phyloP scores from a whole-genome alignment of 2,113 vertebrate species.

The Bubalus kerabau region DNA sequence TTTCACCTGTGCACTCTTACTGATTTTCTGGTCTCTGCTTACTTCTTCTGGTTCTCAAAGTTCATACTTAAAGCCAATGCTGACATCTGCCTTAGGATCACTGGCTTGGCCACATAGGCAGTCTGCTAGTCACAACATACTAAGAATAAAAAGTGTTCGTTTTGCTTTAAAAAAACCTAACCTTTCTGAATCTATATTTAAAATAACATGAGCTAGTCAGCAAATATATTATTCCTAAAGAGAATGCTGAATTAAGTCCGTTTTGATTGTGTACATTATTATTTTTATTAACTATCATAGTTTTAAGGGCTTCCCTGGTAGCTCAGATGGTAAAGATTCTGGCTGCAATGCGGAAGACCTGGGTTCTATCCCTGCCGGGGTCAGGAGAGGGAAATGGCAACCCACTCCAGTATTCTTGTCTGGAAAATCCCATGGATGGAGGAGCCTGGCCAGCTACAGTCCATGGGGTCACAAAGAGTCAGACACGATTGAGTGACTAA shows the following conservation, averaged over 20 bases:
- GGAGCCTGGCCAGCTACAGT: neutral
- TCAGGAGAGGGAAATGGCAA: neutral
- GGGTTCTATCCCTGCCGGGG: neutral
- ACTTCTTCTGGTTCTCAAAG: neutral
- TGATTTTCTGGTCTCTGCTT: neutral
- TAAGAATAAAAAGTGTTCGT: neutral
- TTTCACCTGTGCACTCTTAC: neutral
- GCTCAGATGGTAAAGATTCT: neutral
- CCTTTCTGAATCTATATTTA: neutral
- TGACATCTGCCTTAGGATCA: neutral
- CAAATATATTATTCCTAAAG: neutral
- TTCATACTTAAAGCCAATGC: neutral
- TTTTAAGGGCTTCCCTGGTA: neutral
- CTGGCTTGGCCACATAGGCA: neutral
- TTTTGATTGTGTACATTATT: neutral
- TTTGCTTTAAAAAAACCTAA: neutral
- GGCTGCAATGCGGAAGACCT: neutral
- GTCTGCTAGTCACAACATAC: neutral
- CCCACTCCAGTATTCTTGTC: neutral
- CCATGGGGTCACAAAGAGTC: neutral
- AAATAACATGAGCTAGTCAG: neutral
- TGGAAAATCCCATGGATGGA: neutral
- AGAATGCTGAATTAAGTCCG: neutral
- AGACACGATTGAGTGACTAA: neutral
- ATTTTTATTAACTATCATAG: neutral